These are phyloP conservation scores for Vanacampus margaritifer DNA, from an alignment of 2,113 vertebrate species.

Conservation along the genomic window DNA sequence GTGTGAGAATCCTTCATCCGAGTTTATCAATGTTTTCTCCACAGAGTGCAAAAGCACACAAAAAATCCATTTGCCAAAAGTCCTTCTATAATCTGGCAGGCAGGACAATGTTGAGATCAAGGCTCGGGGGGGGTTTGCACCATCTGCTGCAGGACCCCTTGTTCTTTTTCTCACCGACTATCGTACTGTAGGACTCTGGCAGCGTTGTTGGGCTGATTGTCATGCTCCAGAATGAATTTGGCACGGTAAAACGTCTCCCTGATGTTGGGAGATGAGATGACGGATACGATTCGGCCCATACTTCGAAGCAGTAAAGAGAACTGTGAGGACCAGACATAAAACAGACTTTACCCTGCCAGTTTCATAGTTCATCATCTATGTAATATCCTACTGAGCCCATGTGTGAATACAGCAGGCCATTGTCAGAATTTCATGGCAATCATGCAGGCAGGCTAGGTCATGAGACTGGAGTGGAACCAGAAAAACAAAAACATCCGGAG, in stretches of 20 bases:
- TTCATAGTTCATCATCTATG: conserved; percentile 1
- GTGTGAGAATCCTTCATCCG: background rate
- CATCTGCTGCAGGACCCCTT: background rate
- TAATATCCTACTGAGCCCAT: background rate
- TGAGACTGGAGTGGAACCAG: background rate
- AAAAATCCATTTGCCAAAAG: background rate
- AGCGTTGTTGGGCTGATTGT: background rate
- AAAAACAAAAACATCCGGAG: conserved; percentile 2
- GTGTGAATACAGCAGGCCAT: background rate
- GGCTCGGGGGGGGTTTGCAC: background rate
- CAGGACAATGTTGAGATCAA: conserved; percentile 5
- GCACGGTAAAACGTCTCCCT: background rate
- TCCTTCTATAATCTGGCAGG: background rate
- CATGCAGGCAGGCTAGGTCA: background rate
- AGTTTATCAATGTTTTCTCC: background rate
- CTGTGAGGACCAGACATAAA: background rate
- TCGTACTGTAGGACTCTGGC: background rate
- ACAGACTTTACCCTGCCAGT: background rate
- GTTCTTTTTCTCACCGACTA: background rate
- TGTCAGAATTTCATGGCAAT: background rate
- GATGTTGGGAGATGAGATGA: conserved; percentile 1
- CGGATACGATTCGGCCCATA: background rate
- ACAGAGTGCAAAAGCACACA: background rate
- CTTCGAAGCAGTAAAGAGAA: background rate
- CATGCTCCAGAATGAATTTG: conserved; percentile 1